A percentile compares a stretch with the other conserved stretches of the same genome.
Evolutionary conservation across 2,888 invertebrate genomes (phyloP).

Genomic region (Acanthococcus lagerstroemiae): DNA sequence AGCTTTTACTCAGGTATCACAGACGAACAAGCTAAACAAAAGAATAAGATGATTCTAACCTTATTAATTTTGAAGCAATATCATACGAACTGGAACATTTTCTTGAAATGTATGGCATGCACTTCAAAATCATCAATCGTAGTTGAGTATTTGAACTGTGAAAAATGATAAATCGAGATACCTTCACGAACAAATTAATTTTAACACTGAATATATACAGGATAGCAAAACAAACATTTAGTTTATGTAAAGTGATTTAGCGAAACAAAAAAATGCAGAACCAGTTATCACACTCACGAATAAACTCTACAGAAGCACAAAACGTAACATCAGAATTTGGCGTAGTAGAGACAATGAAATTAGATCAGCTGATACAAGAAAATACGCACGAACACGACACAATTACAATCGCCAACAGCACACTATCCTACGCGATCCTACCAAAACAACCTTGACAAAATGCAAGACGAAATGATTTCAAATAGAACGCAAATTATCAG

Average conservation of each 20-base stretch:
- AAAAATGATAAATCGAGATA: too few relatives aligned
- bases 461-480: neutral
- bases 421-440: neutral
- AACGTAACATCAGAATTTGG: conserved; percentile 10
- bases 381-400: neutral
- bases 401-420: neutral
- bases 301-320: neutral
- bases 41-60: neutral
- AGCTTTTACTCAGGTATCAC: too few relatives aligned
- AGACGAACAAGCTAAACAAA: neutral
- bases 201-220: neutral
- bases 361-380: conserved; percentile 25
- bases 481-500: neutral
- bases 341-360: conserved; percentile 17
- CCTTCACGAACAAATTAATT: too few relatives aligned
- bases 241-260: neutral
- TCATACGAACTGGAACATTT: neutral
- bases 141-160: too few relatives aligned
- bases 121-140: too few relatives aligned
- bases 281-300: too few relatives aligned
- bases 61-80: neutral
- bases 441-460: neutral
- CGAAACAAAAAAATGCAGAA: neutral
- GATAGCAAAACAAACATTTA: neutral
- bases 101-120: too few relatives aligned